These are phyloP conservation scores for Tromatobia lineatoria DNA, from an alignment of 2,888 invertebrate species.

Conservation along the genomic window DNA sequence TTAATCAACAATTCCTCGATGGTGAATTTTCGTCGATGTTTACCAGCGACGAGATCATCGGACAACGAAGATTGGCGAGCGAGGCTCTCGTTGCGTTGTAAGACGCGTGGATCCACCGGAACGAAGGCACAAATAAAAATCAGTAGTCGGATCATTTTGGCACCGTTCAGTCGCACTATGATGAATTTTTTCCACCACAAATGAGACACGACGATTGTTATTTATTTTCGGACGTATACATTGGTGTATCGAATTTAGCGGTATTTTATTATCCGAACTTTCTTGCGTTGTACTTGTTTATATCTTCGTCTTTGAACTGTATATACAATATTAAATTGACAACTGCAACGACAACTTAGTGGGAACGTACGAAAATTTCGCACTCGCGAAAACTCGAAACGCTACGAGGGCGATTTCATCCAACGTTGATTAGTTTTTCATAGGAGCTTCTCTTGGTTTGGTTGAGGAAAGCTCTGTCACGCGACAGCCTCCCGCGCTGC, in stretches of 20 bases:
- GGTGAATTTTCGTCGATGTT: slow-evolving; percentile 86
- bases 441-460: neutral
- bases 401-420: neutral
- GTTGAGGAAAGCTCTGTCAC: neutral
- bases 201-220: neutral
- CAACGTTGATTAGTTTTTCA: neutral
- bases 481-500: neutral
- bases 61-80: slow-evolving; percentile 3
- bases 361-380: neutral
- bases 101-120: slow-evolving; percentile 66
- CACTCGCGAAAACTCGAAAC: neutral
- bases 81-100: slow-evolving; percentile 68
- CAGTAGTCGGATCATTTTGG: slow-evolving; percentile 75
- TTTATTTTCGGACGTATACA: neutral
- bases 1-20: slow-evolving; percentile 89
- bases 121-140: slow-evolving; percentile 65
- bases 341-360: neutral
- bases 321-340: neutral
- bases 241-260: neutral
- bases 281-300: neutral
- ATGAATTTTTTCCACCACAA: slow-evolving; percentile 19
- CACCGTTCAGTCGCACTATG: neutral
- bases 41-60: slow-evolving; percentile 36
- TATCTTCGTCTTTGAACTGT: neutral
- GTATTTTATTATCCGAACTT: neutral